Base-by-base conservation (phyloP, 2,113 vertebrate genomes). In the Bos javanicus region DNA sequence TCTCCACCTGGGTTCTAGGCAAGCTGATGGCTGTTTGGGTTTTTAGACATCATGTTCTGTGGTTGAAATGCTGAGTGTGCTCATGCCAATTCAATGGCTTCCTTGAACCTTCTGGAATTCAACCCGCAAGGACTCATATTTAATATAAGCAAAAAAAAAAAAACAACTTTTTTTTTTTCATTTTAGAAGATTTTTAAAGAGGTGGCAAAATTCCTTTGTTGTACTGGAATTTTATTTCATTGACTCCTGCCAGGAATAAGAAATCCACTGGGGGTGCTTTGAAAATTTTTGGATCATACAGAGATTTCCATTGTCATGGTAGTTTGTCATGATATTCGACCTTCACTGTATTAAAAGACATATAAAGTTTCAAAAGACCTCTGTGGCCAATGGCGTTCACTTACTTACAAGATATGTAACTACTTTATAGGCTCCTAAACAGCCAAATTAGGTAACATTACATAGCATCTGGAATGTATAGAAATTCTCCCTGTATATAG, bases 81-180 rank as follows among this genome's bases (percentile, higher is more conserved):
- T 74, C 36, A 0, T 80, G 71, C 89, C 46, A 57, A 83, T 95
- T 96, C 71, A 57, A 89, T 83, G 80, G 83, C 78, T 97, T 93
- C 96, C 96, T 97, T 97, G 93, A 98, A 96, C 90, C 59, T 84
- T 94, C 88, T 98, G 94, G 71, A 97, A 97, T 93, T 97, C 89
- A 97, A 92, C 80, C 83, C 95, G 81, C 39, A 56, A 60, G 57
- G 83, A 95, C 80, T 95, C 86, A 81, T 94, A 95, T 95, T 97
- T 96, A 94, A 94, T 46, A 83, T 7, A 83, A 26, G 82, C 76
- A 48, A 84, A 76, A 94, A 94, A 67, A 92, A 88, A 60, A 17
- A 52, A 26, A 16, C 7, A n/a, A n/a, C 0, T 54, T 54, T 1
- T 59, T 78, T 6, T 59, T 78, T 82, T 76, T 76, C 95, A 86